Conservation (phyloP, 2,797 vertebrate genomes). For the Cryptoblepharus egeriae region DNA sequence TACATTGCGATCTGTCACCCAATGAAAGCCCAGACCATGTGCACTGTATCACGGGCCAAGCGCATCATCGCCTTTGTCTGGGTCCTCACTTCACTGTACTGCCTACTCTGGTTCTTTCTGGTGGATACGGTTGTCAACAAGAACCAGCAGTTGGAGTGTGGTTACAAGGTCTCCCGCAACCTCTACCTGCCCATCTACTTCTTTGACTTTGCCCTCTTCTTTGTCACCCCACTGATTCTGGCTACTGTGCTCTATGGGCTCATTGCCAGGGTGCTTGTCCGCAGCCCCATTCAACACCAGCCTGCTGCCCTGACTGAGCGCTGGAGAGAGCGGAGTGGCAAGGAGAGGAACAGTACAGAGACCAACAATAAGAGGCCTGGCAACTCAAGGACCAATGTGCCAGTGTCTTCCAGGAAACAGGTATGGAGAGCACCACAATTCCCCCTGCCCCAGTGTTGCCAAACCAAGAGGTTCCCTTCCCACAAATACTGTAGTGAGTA, state of each 20-base stretch:
- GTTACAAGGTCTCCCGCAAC: slow-evolving; percentile 84
- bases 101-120: slow-evolving; percentile 87
- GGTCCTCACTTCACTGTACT: slow-evolving; percentile 83
- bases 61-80: slow-evolving; percentile 80
- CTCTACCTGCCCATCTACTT: slow-evolving; percentile 88
- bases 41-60: slow-evolving; percentile 83
- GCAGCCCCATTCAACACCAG: slow-evolving; percentile 76
- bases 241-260: slow-evolving; percentile 83
- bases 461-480: too few relatives aligned
- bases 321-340: slow-evolving; percentile 65
- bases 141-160: slow-evolving; percentile 78
- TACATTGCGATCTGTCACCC: slow-evolving; percentile 87
- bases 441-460: too few relatives aligned
- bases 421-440: slow-evolving; percentile 55
- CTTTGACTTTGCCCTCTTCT: slow-evolving; percentile 86
- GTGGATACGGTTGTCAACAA: slow-evolving; percentile 81
- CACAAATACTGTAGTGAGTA: too few relatives aligned
- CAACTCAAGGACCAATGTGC: slow-evolving; percentile 68
- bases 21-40: slow-evolving; percentile 82
- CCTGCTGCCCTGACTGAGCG: slow-evolving; percentile 53
- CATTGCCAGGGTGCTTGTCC: slow-evolving; percentile 82
- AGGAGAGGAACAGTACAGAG: slow-evolving; percentile 53
- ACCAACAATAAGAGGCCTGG: slow-evolving; percentile 59
- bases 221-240: slow-evolving; percentile 81
- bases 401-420: slow-evolving; percentile 84